Percentiles rank a stretch among this genome's conserved stretches.
Conservation (phyloP, 2,888 invertebrate genomes). For the Xestoiulus laeticollis region DNA sequence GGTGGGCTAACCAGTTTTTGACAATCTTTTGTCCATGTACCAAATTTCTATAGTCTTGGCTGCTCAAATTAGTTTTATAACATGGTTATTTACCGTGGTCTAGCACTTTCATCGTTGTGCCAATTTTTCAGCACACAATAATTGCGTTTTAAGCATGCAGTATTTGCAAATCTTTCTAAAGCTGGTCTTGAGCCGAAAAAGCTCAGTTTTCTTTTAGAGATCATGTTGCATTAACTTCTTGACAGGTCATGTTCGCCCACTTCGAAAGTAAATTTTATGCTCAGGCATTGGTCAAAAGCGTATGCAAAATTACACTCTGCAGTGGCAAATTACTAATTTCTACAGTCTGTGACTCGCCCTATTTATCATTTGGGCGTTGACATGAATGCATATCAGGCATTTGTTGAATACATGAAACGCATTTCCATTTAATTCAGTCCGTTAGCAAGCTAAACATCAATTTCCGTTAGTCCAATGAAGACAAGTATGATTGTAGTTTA, state of each 20-base stretch:
- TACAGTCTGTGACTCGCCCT: neutral
- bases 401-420: neutral
- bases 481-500: neutral
- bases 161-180: too few species aligned
- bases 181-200: too few species aligned
- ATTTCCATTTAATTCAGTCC: neutral
- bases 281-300: neutral
- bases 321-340: neutral
- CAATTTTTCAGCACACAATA: neutral
- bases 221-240: too few species aligned
- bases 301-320: neutral
- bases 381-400: neutral
- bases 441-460: neutral
- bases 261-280: neutral
- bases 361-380: neutral
- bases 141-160: neutral
- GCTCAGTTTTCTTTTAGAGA: too few species aligned
- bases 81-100: neutral
- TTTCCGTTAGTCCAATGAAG: neutral
- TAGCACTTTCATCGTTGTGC: neutral
- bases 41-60: neutral
- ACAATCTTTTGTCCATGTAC: neutral
- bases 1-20: neutral
- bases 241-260: too few species aligned
- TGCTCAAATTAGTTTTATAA: neutral